Base-by-base conservation (phyloP, 2,113 vertebrate species). In the Neodontobutis hainanensis region DNA sequence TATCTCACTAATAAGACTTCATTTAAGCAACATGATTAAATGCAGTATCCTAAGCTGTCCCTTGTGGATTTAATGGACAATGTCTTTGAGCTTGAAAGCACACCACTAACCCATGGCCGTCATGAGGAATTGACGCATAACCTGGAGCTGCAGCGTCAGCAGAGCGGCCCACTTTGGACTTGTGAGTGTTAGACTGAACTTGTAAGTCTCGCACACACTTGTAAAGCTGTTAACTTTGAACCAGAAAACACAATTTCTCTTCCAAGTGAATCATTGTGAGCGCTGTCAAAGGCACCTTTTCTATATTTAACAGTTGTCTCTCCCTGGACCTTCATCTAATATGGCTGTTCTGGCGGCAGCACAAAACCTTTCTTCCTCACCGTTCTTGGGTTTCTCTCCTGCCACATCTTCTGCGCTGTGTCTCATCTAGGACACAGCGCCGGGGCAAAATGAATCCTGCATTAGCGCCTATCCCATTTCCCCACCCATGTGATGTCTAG, bases 251-350 rank as follows among this genome's bases (percentile, higher is more conserved):
- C 34, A 49, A 45, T 62, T 47, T n/a, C 10, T 15, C 40, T 43
- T 58, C 36, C 56, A 55, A 55, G 52, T 8, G 32, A 38, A n/a
- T 36, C 34, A 3, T n/a, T 36, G 2, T 12, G n/a, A 16, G 15
- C 56, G 15, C 45, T 15, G 45, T 47, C 60, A 48, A 62, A 62
- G 45, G 45, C 60, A 62, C 45, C 60, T 62, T 62, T 49, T 62
- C 60, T 62, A 62, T 48, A 62, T 62, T 62, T 48, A 48, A 48
- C 60, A 49, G 8, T 49, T 38, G 27, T 9, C 45, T 35, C 60
- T 62, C 45, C 32, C 4, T 8, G 32, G 60, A 49, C 60, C 46
- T 46, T 32, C 60, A 62, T 62, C 46, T 58, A 34, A 48, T 61
- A 42, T 8, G 42, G 38, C 6, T 56, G 5, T 50, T 63, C n/a